Evolutionary conservation across 2,888 invertebrate species (phyloP).

Genomic region (Acrobasis repandana): DNA sequence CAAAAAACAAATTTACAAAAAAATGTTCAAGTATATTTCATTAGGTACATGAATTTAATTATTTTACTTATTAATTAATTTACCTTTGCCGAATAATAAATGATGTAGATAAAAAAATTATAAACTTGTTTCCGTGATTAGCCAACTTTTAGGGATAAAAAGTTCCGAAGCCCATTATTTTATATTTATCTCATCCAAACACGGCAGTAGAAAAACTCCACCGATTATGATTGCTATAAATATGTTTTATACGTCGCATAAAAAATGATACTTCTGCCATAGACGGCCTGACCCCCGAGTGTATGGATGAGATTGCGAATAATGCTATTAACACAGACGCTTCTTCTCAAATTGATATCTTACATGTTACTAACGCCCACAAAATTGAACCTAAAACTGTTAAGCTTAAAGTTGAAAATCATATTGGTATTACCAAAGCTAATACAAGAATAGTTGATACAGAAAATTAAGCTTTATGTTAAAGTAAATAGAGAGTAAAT

Average conservation of each 20-base stretch:
- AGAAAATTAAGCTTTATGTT: constrained; percentile 44
- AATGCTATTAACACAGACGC: constrained; percentile 84
- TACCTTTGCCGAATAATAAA: background rate
- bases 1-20: too few relatives aligned
- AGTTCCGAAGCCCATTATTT: constrained; percentile 46
- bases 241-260: constrained; percentile 83
- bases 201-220: constrained; percentile 71
- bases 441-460: constrained; percentile 41
- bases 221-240: constrained; percentile 81
- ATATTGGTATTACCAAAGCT: constrained; percentile 35
- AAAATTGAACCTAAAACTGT: constrained; percentile 45
- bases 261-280: constrained; percentile 77
- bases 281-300: constrained; percentile 78
- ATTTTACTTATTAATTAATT: too few relatives aligned
- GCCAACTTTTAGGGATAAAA: constrained; percentile 11
- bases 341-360: constrained; percentile 82
- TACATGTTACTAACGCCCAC: constrained; percentile 43
- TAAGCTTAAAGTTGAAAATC: constrained; percentile 46
- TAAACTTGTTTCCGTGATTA: background rate
- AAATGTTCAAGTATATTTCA: too few relatives aligned
- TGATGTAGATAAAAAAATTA: too few relatives aligned
- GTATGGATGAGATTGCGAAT: constrained; percentile 83
- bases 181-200: constrained; percentile 72
- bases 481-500: constrained; percentile 38
- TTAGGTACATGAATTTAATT: too few relatives aligned